A percentile compares a stretch with the other conserved stretches of the same genome.
Conservation (phyloP, 2,113 vertebrate genomes). For the Phaethon lepturus region DNA sequence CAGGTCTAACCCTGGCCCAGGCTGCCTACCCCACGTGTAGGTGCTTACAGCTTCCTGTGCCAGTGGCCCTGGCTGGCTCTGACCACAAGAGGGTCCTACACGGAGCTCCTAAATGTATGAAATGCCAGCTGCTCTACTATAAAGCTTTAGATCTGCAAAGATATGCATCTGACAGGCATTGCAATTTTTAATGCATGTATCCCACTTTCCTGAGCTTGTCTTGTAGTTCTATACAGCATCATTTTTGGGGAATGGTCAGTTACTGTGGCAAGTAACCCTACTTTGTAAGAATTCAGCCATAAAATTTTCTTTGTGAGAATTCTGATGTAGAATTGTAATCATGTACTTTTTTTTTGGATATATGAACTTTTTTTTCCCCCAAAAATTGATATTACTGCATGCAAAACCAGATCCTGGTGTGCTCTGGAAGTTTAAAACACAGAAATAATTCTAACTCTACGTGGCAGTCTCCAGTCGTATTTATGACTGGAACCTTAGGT, state of each 20-base stretch:
- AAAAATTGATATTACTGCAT: background rate
- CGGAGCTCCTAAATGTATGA: background rate
- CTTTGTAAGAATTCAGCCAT: background rate
- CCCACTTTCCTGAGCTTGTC: background rate
- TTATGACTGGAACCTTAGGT: background rate
- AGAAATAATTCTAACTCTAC: background rate
- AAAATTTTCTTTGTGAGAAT: background rate
- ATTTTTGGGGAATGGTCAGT: background rate
- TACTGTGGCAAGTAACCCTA: background rate
- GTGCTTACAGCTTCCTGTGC: background rate
- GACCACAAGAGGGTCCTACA: background rate
- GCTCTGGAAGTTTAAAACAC: background rate
- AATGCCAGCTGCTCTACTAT: background rate
- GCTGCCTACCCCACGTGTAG: fast-evolving
- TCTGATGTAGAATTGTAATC: background rate
- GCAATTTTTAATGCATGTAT: background rate
- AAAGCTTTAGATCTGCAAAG: background rate
- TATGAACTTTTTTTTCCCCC: background rate
- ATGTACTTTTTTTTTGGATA: background rate
- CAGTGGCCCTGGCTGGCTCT: background rate
- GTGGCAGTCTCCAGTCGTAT: background rate
- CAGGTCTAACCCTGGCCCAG: background rate
- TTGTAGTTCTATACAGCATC: background rate
- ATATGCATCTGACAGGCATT: background rate
- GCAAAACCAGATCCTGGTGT: background rate